Evolutionary conservation across 2,113 vertebrate genomes (phyloP).

Genomic region (Siniperca chuatsi): DNA sequence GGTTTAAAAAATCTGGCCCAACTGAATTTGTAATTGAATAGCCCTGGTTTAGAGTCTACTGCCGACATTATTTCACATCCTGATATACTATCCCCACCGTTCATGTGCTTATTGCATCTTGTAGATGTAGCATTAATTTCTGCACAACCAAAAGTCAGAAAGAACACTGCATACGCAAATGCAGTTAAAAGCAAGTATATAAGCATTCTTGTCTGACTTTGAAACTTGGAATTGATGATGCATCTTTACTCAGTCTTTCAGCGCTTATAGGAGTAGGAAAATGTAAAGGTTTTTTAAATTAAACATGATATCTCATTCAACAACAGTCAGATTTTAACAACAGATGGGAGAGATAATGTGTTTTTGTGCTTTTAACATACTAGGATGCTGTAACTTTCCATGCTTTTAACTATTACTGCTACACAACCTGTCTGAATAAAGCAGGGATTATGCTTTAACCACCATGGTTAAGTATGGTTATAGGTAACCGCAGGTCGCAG

Average conservation of each 20-base stretch:
- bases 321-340: not conserved
- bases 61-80: too few relatives aligned
- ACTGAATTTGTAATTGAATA: too few relatives aligned
- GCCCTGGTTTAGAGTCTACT: not conserved
- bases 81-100: not conserved
- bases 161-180: not conserved
- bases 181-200: not conserved
- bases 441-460: not conserved
- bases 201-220: not conserved
- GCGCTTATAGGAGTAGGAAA: too few relatives aligned
- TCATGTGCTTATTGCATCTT: not conserved
- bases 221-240: not conserved
- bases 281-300: too few relatives aligned
- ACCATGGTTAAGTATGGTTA: too few relatives aligned
- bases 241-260: not conserved
- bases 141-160: not conserved
- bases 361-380: not conserved
- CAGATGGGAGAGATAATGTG: not conserved
- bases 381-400: not conserved
- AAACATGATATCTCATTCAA: too few relatives aligned
- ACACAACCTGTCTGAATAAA: not conserved
- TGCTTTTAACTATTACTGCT: not conserved
- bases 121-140: not conserved
- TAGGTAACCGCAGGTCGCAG: not conserved
- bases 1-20: too few relatives aligned